Evolutionary conservation across 1,140 invertebrate species (phyloP).

Genomic region (Papilio machaon): DNA sequence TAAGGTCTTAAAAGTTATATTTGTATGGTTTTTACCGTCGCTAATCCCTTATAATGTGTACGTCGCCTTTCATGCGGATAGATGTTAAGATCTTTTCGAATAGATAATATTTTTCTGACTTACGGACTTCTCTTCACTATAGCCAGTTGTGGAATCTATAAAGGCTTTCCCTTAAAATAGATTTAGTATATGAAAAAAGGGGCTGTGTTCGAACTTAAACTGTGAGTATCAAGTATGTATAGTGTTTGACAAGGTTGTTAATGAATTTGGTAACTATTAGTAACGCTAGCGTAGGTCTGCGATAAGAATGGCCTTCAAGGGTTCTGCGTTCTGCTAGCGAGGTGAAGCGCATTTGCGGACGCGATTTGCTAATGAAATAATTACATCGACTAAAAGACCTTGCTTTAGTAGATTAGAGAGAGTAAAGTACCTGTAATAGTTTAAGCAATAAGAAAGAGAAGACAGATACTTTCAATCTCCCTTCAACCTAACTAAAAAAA

Average conservation of each 20-base stretch:
- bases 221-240: not conserved
- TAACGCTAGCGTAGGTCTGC: not conserved
- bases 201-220: not conserved
- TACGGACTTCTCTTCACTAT: too few species aligned
- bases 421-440: not conserved
- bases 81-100: too few species aligned
- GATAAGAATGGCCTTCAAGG: conserved; percentile 30
- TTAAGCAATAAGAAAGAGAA: not conserved
- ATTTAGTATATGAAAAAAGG: not conserved
- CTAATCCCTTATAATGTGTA: not conserved
- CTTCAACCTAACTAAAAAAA: not conserved
- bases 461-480: not conserved
- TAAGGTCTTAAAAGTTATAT: not conserved
- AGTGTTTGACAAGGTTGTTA: not conserved
- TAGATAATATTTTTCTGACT: too few species aligned
- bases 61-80: not conserved
- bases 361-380: not conserved
- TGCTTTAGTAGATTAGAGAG: conserved; percentile 11
- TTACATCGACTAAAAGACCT: not conserved
- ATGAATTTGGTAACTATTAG: conserved; percentile 26
- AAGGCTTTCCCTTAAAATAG: too few species aligned
- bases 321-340: conserved; percentile 8
- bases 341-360: conserved; percentile 16
- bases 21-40: not conserved
- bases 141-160: too few species aligned